Conservation (phyloP, 2,888 invertebrate genomes). For the Agrochola litura region DNA sequence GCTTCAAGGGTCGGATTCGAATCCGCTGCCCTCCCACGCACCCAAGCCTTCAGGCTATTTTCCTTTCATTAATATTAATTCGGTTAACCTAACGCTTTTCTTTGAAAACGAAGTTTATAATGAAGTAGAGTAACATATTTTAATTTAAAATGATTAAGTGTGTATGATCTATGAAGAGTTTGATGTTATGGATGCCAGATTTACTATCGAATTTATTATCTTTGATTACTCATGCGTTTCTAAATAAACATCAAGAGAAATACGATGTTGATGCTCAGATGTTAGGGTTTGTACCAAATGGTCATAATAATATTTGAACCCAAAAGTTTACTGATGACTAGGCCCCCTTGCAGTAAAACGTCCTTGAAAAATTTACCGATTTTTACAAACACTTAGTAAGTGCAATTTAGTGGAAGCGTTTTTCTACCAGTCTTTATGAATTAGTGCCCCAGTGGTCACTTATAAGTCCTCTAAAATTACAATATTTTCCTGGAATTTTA, state of each 20-base stretch:
- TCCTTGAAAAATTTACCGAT: not conserved
- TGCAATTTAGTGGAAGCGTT: not conserved
- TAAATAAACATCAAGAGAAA: not conserved
- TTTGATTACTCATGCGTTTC: not conserved
- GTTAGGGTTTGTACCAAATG: not conserved
- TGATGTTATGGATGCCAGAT: not conserved
- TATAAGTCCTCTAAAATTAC: not conserved
- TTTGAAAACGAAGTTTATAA: conserved; percentile 55
- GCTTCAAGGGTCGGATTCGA: conserved; percentile 47
- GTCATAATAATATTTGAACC: not conserved
- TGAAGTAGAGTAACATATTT: conserved; percentile 20
- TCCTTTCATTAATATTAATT: conserved; percentile 62
- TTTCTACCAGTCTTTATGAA: not conserved
- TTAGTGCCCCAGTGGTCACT: not conserved
- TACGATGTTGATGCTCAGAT: not conserved
- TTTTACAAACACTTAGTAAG: not conserved
- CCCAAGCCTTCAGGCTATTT: conserved; percentile 49
- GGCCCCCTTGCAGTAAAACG: not conserved
- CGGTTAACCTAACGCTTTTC: conserved; percentile 37
- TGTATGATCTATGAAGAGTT: not conserved
- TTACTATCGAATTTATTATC: not conserved
- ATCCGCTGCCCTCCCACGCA: conserved; percentile 11
- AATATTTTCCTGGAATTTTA: not conserved
- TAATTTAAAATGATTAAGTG: conserved; percentile 11
- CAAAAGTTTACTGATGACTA: not conserved